Base-by-base conservation (phyloP, 2,888 invertebrate species). In the Calameuta filiformis region DNA sequence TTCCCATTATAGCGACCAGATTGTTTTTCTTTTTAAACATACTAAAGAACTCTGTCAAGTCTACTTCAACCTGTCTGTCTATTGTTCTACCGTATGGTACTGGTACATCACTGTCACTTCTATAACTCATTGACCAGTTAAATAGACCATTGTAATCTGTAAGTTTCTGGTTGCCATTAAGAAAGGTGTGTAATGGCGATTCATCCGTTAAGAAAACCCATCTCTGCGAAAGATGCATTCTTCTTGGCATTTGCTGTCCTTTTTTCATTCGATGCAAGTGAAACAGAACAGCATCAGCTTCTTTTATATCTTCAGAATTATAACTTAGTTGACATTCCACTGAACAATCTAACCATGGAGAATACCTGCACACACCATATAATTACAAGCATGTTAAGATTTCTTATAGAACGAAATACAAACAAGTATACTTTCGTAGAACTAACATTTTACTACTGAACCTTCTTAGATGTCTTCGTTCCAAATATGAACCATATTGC, bases 181-280 rank as follows among this genome's bases (percentile, higher is more conserved):
- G 86, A 85, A 95, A 95, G 0, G 94, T 93, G 83, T 95, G 92
- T 12, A 87, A 86, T 0, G 96, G 95, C 31, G 95, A 94, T 90
- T 96, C 96, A 83, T 96, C 96, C 0, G 93, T 95, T 77, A 95
- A 89, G 83, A 95, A 95, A 73, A 96, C 93, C 96, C 96, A 96
- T 82, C 94, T 93, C 89, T 96, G 96, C 9, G 78, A 77, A 6
- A 77, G 75, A 35, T 83, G 81, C 33, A 83, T 80, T 75, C 93
- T 92, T 3, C 92, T 91, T 3, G 95, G 95, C 69, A 95, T 88
- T 68, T 94, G 93, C 0, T 93, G 82, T 0, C 92, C 85, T 23
- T 89, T 89, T 73, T 88, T 88, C 23, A 91, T 92, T 35, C 93
- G 85, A 80, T 94, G 94, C 71, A 95, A 86, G 84, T 94, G 95